Evolutionary conservation across 1,140 invertebrate genomes (phyloP).

Genomic region (Stenopsyche tienmushanensis): DNA sequence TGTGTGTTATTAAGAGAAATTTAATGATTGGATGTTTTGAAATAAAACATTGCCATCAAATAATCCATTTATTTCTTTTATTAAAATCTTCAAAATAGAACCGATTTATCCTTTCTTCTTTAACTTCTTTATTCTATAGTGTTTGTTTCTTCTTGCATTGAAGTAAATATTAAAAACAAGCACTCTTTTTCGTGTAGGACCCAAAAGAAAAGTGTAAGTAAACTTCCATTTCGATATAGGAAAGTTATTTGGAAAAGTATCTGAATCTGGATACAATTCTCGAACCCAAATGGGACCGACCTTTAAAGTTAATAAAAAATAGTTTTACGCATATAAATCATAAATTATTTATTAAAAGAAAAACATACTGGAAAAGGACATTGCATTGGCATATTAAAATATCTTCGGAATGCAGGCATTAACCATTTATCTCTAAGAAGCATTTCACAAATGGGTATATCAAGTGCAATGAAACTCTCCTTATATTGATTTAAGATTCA

Average conservation of each 20-base stretch:
- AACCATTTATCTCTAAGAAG: neutral
- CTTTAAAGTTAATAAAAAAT: neutral
- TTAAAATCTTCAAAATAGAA: too few species aligned
- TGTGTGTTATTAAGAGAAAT: too few species aligned
- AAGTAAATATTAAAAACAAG: too few species aligned
- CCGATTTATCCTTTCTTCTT: too few species aligned
- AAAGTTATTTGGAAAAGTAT: neutral
- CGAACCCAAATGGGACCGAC: neutral
- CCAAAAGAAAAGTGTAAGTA: too few species aligned
- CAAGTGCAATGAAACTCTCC: neutral
- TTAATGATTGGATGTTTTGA: too few species aligned
- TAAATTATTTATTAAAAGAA: neutral
- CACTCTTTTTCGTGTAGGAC: too few species aligned
- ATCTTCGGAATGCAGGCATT: neutral
- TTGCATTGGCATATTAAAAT: neutral
- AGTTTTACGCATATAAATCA: neutral
- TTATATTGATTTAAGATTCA: constrained; percentile 1
- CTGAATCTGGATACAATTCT: neutral
- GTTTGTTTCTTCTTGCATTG: too few species aligned
- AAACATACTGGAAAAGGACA: constrained; percentile 1
- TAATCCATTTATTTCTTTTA: too few species aligned
- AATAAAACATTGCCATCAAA: too few species aligned
- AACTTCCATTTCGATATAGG: constrained; percentile 10
- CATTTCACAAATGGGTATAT: neutral
- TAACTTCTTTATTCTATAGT: too few species aligned